A percentile compares a stretch with the other conserved stretches of the same genome.
phyloP scores from a whole-genome alignment of 2,888 invertebrate genomes.

The Limnephilus marmoratus region DNA sequence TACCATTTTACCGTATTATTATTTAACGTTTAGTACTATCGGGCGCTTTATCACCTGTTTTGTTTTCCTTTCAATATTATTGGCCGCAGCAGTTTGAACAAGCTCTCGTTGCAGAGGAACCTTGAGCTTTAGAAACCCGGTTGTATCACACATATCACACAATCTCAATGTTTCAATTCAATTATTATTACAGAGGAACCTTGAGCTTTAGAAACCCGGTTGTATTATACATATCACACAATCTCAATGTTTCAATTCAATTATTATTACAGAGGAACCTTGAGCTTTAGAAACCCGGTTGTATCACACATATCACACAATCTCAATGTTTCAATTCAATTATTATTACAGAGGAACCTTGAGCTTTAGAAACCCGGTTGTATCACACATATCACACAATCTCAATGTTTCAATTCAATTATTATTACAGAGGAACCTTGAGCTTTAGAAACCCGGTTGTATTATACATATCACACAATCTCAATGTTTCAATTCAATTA shows the following conservation, averaged over 20 bases:
- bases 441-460: not conserved
- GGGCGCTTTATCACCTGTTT: conserved; percentile 2
- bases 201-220: not conserved
- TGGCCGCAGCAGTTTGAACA: not conserved
- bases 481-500: not conserved
- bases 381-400: not conserved
- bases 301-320: not conserved
- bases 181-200: not conserved
- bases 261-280: not conserved
- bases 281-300: not conserved
- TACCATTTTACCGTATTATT: not conserved
- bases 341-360: not conserved
- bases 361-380: not conserved
- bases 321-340: not conserved
- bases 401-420: not conserved
- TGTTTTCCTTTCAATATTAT: not conserved
- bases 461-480: not conserved
- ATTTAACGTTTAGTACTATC: not conserved
- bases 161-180: not conserved
- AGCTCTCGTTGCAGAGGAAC: not conserved
- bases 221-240: not conserved
- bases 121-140: not conserved
- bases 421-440: not conserved
- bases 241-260: not conserved
- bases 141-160: not conserved